Evolutionary conservation across 2,797 vertebrate species (phyloP), one percentile per base, ranked within the genome.

Genomic region (Antrozous pallidus): DNA sequence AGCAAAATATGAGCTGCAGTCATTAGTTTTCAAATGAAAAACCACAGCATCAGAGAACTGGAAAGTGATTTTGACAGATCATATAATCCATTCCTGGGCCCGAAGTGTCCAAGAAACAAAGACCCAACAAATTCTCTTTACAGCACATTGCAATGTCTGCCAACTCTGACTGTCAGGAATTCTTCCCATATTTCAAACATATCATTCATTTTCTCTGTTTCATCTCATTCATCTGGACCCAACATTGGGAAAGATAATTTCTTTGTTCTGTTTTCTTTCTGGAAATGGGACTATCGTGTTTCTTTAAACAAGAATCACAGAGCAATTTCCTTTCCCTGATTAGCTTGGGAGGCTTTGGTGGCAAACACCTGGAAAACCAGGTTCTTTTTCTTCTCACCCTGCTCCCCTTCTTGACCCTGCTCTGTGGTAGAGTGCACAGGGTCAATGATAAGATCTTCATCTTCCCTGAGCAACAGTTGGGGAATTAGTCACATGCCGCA

Each of bases 21-120:
- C 47, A 20, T 51, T 82, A 56, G 31, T 81, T 95, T 94, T 91
- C 38, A 38, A 89, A 91, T 24, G 83, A 84, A 96, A 94, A 94
- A 74, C 20, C 49, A 20, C 7, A 36, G 56, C 13, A 79, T 74
- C 40, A 70, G 49, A 90, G 49, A 84, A 94, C 45, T 56, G 51
- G 47, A 70, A 87, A 87, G 75, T 69, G 8, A 89, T 82, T 93
- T 89, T 92, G 73, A 81, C 61, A 84, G 71, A 18, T 84, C 65
- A 6, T 87, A 74, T 63, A 79, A 91, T 82, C 56, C 40, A 80
- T 56, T 91, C 14, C 26, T 65, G 16, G n/a, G 28, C 36, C 88
- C 1, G 10, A 82, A 78, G 38, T 88, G 61, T 18, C 45, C 18
- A 40, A 77, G 71, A 85, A 67, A 92, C 67, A 58, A 58, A 92